A percentile compares a stretch with the other conserved stretches of the same genome.
Conservation (phyloP, 2,113 vertebrate species). For the Herpetotheres cachinnans region DNA sequence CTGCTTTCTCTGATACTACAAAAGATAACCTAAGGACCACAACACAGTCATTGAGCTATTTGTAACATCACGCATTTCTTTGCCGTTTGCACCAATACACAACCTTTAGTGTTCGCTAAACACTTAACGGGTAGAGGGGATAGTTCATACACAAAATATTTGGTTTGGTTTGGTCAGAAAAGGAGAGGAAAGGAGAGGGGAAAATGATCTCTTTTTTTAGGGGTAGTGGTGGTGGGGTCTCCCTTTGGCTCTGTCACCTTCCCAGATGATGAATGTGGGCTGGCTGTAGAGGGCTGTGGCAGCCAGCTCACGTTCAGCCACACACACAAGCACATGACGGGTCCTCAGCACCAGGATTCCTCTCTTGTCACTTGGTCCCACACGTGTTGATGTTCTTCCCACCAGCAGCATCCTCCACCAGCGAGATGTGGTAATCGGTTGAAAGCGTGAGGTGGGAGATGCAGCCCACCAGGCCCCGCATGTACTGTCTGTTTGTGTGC, state of each 20-base stretch:
- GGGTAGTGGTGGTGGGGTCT: neutral
- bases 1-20: neutral
- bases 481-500: constrained; percentile 89
- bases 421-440: constrained; percentile 89
- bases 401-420: constrained; percentile 89
- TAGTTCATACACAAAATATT: constrained; percentile 16
- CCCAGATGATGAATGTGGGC: neutral
- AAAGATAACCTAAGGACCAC: constrained; percentile 12
- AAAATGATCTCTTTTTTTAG: neutral
- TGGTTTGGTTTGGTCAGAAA: neutral
- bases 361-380: constrained; percentile 78
- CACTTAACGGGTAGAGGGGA: neutral
- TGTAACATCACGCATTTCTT: neutral
- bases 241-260: constrained; percentile 21
- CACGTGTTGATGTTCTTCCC: constrained; percentile 98
- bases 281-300: neutral
- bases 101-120: neutral
- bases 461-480: constrained; percentile 90
- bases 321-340: neutral
- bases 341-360: neutral
- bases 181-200: neutral
- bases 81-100: neutral
- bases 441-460: constrained; percentile 95
- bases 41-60: constrained; percentile 9
- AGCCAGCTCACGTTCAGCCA: neutral